phyloP scores from a whole-genome alignment of 2,797 vertebrate species.

The Rhabdophis nuchalis region DNA sequence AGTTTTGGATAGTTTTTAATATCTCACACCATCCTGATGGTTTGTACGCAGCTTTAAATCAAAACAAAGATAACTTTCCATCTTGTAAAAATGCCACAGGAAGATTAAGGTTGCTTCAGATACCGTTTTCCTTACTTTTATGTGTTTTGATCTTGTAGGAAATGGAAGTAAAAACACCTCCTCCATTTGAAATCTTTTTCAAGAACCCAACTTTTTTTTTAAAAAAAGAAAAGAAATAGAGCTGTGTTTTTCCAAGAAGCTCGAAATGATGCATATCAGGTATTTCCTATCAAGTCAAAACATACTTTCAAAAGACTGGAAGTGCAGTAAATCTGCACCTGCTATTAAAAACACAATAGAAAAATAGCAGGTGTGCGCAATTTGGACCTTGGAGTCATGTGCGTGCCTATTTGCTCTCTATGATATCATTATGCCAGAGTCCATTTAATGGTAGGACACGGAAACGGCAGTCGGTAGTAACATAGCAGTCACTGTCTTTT shows the following conservation, averaged over 20 bases:
- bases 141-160: slow-evolving; percentile 35
- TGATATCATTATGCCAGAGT: background rate
- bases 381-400: background rate
- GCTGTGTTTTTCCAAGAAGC: background rate
- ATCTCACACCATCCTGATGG: slow-evolving; percentile 37
- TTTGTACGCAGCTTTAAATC: slow-evolving; percentile 23
- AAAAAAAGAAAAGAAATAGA: background rate
- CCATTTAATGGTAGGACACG: background rate
- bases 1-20: slow-evolving; percentile 45
- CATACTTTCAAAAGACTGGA: background rate
- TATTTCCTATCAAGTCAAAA: background rate
- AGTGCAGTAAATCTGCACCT: background rate
- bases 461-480: background rate
- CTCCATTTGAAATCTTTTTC: slow-evolving; percentile 29
- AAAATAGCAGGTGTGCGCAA: background rate
- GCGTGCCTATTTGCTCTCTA: background rate
- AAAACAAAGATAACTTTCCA: slow-evolving; percentile 40
- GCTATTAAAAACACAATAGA: background rate
- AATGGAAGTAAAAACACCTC: slow-evolving; percentile 19
- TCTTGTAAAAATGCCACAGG: slow-evolving; percentile 31
- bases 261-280: fast-evolving
- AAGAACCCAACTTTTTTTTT: background rate
- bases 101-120: slow-evolving; percentile 26
- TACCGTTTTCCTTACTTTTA: slow-evolving; percentile 26
- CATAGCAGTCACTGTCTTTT: background rate